Evolutionary conservation across 92 coral and sea anemone species (phyloP), one percentile per base, ranked within the genome.

Genomic region (Phymanthus crucifer): DNA sequence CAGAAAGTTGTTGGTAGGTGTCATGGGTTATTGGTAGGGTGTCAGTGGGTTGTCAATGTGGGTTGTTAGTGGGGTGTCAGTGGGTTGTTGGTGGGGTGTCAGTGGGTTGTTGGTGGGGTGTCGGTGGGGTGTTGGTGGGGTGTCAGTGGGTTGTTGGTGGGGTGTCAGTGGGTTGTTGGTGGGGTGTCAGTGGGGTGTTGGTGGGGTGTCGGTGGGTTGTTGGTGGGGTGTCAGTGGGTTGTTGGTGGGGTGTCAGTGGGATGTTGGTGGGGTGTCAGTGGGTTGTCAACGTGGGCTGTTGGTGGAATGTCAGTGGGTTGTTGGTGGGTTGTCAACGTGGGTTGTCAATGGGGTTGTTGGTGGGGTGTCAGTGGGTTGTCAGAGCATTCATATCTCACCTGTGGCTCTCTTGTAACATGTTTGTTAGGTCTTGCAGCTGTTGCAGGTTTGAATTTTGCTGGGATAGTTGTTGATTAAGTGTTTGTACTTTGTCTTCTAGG

Each of bases 341-440:
- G 40, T 4, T 1, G 38, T 32, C 21, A 32, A 3, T 65, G 32
- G 6, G 72, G 38, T 34, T 4, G 38, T 33, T 29, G 19, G 40
- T 29, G 33, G 12, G 23, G 2, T 32, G 14, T 6, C 72, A 68
- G 38, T 68, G 33, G 26, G 32, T 48, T 34, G 31, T 57, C 1
- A 13, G 3, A 0, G 1, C 35, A 9, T 69, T 9, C n/a, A 48
- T 50, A 0, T 34, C 74, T 80, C 70, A 93, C 99, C 96, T 91
- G 88, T 96, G 99, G 68, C 99, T 96, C 74, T 96, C 99, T 66
- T 96, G 99, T 57, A 96, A 47, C 99, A 96, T 96, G 82, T 79
- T 88, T 48, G 99, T 89, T 27, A 96, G 88, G 77, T 96, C 99
- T 76, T 96, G 97, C 36, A 96, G 80, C 80, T 96, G 98, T 32